A percentile compares a stretch with the other conserved stretches of the same genome.
Conservation (phyloP, 2,113 vertebrate genomes). For the Ifrita kowaldi region DNA sequence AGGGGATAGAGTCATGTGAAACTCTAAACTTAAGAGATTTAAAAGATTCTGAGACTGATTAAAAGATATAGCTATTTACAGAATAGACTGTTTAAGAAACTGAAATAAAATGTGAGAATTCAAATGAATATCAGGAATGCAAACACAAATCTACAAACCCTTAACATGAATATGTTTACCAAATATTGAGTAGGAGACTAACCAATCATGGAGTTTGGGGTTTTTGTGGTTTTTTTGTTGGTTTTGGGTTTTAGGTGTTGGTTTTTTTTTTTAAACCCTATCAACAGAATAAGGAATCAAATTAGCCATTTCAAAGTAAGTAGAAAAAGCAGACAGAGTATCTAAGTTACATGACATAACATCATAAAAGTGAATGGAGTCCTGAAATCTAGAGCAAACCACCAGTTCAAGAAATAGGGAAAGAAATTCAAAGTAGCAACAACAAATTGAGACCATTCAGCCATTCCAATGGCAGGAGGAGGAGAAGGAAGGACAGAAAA, state of each 20-base stretch:
- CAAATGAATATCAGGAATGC: background rate
- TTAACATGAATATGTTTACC: background rate
- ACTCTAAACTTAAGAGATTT: background rate
- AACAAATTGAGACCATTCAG: background rate
- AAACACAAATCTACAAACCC: background rate
- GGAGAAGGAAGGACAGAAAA: background rate
- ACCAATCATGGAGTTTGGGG: fast-evolving
- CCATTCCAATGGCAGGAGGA: fast-evolving
- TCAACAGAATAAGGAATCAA: background rate
- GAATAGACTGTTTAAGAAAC: background rate
- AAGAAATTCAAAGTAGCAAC: background rate
- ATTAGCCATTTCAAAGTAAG: background rate
- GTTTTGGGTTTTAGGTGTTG: no score
- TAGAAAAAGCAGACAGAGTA: background rate
- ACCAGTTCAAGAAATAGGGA: background rate
- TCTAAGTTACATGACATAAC: background rate
- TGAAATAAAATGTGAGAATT: background rate
- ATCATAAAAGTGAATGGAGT: background rate
- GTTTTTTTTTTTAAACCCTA: background rate
- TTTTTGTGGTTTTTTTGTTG: background rate
- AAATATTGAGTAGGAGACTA: background rate
- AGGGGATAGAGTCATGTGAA: background rate
- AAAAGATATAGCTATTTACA: background rate
- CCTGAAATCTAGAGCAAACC: background rate
- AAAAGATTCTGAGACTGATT: background rate